Percentiles rank a stretch among this genome's conserved stretches.
phyloP scores from a whole-genome alignment of 2,797 vertebrate genomes.

The Alosa sapidissima region DNA sequence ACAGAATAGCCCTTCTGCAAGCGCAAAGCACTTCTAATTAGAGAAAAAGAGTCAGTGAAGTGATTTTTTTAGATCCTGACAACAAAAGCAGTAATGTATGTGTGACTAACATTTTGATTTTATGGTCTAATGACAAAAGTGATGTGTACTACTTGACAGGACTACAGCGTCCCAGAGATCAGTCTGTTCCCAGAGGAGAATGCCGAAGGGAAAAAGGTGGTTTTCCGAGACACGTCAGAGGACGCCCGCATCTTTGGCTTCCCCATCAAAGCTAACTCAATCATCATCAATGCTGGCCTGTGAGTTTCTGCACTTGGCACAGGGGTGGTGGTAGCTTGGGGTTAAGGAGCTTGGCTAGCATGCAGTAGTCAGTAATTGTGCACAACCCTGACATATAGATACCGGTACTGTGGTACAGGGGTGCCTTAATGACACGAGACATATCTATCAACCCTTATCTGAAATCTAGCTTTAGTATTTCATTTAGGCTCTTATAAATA shows the following conservation, averaged over 20 bases:
- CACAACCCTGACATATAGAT: too few species aligned
- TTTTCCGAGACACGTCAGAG: conserved; percentile 80
- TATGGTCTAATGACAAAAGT: not conserved
- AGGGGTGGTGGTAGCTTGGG: not conserved
- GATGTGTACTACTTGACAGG: conserved; percentile 64
- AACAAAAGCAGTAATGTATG: too few species aligned
- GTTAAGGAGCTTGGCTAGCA: too few species aligned
- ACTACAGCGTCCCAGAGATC: conserved; percentile 87
- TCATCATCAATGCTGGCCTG: conserved; percentile 89
- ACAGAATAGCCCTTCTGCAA: not conserved
- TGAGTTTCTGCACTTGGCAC: conserved; percentile 68
- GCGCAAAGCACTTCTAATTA: not conserved
- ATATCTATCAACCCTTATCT: too few species aligned
- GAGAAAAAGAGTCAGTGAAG: not conserved
- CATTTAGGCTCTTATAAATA: too few species aligned
- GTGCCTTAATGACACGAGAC: too few species aligned
- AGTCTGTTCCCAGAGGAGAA: conserved; percentile 85
- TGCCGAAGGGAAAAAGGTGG: conserved; percentile 81
- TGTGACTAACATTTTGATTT: too few species aligned
- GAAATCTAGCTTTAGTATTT: too few species aligned
- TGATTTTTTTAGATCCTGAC: not conserved
- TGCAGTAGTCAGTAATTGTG: too few species aligned
- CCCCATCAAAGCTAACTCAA: conserved; percentile 82
- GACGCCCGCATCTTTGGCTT: conserved; percentile 77
- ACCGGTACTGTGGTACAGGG: too few species aligned